Base-by-base conservation (phyloP, 2,888 invertebrate species). In the Pristionchus arcanus region DNA sequence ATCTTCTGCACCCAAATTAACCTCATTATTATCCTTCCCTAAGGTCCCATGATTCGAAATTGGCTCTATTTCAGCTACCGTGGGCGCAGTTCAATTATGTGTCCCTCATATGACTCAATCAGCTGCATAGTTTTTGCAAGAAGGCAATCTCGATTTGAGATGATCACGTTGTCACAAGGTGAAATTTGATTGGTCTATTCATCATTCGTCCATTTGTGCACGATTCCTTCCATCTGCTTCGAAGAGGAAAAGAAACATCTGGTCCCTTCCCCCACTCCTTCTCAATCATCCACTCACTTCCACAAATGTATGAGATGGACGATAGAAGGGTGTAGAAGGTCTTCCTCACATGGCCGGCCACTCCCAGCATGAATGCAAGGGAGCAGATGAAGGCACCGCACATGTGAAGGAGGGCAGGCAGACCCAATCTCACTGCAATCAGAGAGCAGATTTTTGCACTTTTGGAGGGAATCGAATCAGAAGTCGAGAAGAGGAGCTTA, bases 301-400 rank as follows among this genome's bases (percentile, higher is more conserved):
- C 94, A 86, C 92, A 91, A 34, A 95, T 93, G 91, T 94, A 95
- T 7, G 93, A 92, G 31, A 95, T 94, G 9, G 94, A 93, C 9
- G 94, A 92, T 37, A 92, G 90, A n/a, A 95, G 89, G 16, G 94
- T 94, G 84, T 92, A 91, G 34, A 90, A 90, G 31, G 94, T 93
- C 31, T 91, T 92, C 49, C 92, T 85, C 25, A 92, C 89, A 81
- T 94, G 93, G 4, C 95, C 95, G 49, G 91, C 86, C 55, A 94
- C 90, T 15, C 93, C 93, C 21, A 93, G 87, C 34, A 93, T 90
- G 68, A 94, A 93, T 2, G 94, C 94, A 15, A 94, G 83, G 49
- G 91, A 92, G 68, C 93, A 93, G 19, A 94, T 90, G 34, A 92
- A 90, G 28, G 93, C 91, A 42, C 95, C 94, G 31, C 90, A 91